Percentiles rank a stretch among this genome's conserved stretches.
Evolutionary conservation across 2,113 vertebrate species (phyloP).

Genomic region (Hystrix cristata): DNA sequence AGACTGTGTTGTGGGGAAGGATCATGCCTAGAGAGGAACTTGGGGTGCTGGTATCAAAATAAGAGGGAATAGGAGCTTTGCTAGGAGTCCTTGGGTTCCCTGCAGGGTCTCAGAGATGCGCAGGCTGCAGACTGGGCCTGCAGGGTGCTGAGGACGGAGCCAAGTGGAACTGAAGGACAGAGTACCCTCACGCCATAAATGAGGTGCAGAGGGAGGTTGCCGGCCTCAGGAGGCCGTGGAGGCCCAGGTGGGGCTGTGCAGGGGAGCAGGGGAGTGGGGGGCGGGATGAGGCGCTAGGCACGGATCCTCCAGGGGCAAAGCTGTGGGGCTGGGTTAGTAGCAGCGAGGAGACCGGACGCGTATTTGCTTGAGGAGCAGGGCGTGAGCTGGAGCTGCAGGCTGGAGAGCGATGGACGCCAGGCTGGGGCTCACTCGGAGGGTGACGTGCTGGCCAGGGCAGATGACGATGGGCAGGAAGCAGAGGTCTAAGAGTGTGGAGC

Average conservation of each 20-base stretch:
- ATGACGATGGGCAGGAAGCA: neutral
- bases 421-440: neutral
- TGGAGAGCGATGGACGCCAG: fast-evolving
- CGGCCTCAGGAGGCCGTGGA: neutral
- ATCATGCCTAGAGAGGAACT: neutral
- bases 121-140: neutral
- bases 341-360: fast-evolving
- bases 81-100: no score
- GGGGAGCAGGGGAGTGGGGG: no score
- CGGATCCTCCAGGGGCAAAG: neutral
- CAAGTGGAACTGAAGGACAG: fast-evolving
- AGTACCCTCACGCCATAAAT: neutral
- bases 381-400: neutral
- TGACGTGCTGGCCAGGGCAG: neutral
- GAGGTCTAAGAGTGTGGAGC: no score
- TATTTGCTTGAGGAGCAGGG: neutral
- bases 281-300: fast-evolving
- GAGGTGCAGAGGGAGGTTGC: neutral
- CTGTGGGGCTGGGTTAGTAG: neutral
- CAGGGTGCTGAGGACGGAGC: neutral
- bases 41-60: neutral
- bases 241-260: neutral
- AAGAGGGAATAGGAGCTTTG: neutral
- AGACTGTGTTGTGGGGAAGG: neutral
- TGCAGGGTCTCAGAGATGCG: neutral